Base-by-base conservation (phyloP, 1,140 invertebrate species). In the Neodiprion lecontei region DNA sequence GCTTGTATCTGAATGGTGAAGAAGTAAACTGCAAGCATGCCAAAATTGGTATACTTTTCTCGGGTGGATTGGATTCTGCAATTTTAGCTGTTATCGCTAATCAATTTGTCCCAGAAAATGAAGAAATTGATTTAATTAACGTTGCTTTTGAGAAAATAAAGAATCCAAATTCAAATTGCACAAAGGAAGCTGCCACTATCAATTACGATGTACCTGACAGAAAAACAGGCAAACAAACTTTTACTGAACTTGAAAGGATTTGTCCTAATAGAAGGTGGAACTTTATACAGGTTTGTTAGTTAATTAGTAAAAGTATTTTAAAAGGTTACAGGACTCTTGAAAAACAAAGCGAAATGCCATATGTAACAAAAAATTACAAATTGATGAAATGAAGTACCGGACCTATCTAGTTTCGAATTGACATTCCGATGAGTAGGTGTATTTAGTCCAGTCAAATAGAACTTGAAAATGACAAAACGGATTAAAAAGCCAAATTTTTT, bases 41-140 rank as follows among this genome's bases (percentile, higher is more conserved):
- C 21, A 94, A 94, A 86, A 88, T 96, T 61, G 96, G 94, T 49
- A 88, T 99, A 75, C 89, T 98, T 78, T 99, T 99, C 90, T 99
- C 97, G 80, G 98, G 98, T 72, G 98, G 98, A 47, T 89, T 99
- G 12, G 98, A 99, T 89, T 99, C 97, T 67, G 93, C 96, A 47
- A 91, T 99, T 79, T 88, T 99, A 76, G 94, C 97, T 49, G 89
- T 93, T 49, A 84, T 99, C 47, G 92, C 94, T 21, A 90, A 97
- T 86, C 92, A 92, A 89, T 93, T 91, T 89, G 83, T 97, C 28
- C 88, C 92, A 5, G 76, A 80, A 76, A 81, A 90, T 61, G 92
- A 96, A 83, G 90, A 93, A 50, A 97, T 99, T 80, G 97, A 99
- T 89, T 90, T 99, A n/a, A 91, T 99, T 21, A 99, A 99, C 92